These are phyloP conservation scores for Paedocypris sp. DNA, from an alignment of 2,113 vertebrate species.

Conservation along the genomic window DNA sequence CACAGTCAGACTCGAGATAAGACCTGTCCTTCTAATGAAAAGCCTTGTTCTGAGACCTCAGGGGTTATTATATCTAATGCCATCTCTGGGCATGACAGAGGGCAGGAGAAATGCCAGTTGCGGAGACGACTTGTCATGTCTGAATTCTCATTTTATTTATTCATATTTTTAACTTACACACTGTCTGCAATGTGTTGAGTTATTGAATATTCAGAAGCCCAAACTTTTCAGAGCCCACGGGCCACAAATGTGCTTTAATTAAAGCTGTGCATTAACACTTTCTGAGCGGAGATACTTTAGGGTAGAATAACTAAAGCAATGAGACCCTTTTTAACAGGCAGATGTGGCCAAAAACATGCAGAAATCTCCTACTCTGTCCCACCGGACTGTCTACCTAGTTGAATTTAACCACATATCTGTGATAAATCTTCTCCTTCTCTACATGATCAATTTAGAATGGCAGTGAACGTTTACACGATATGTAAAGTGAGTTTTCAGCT, in stretches of 20 bases:
- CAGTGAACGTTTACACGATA: not conserved
- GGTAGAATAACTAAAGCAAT: not conserved
- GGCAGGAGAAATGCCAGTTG: slow-evolving; percentile 26
- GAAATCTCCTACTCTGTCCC: no score
- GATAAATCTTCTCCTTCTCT: no score
- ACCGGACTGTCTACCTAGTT: no score
- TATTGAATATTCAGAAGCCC: not conserved
- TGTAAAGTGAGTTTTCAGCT: not conserved
- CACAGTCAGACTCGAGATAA: slow-evolving; percentile 28
- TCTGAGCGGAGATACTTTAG: not conserved
- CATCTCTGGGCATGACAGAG: slow-evolving; percentile 16
- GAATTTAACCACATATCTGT: no score
- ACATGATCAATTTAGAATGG: not conserved
- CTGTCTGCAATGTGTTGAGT: no score
- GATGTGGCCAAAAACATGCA: no score
- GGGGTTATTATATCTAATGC: slow-evolving; percentile 32
- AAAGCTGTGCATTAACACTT: slow-evolving; percentile 9
- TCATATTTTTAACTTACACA: slow-evolving; percentile 15
- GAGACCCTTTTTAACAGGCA: no score
- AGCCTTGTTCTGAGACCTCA: slow-evolving; percentile 35
- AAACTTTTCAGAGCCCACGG: slow-evolving; percentile 18
- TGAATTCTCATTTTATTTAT: not conserved
- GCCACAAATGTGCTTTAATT: slow-evolving; percentile 23
- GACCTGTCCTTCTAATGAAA: slow-evolving; percentile 56
- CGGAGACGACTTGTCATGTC: slow-evolving; percentile 29